Conservation (phyloP, 2,888 invertebrate genomes). For the Torymus aiolomorphi region DNA sequence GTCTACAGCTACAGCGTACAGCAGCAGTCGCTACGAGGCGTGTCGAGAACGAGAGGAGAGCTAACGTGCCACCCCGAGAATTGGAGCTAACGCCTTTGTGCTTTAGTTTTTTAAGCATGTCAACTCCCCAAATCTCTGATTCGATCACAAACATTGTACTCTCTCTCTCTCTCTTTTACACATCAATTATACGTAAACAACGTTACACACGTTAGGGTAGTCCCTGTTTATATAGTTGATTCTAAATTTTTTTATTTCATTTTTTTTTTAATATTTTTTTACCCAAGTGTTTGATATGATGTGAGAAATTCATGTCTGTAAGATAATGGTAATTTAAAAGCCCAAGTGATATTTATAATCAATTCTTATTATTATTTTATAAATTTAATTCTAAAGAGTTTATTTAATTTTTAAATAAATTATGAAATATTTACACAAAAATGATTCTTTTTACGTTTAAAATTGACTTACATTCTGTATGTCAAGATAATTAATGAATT, state of each 20-base stretch:
- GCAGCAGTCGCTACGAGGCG: conserved; percentile 54
- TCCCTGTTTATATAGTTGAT: conserved; percentile 51
- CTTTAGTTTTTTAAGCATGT: conserved; percentile 57
- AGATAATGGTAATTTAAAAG: too few relatives aligned
- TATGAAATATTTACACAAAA: neutral
- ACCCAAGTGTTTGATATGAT: conserved; percentile 14
- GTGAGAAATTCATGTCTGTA: neutral
- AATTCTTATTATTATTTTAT: neutral
- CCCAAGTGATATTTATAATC: too few relatives aligned
- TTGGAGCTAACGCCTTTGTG: conserved; percentile 57
- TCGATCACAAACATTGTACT: conserved; percentile 51
- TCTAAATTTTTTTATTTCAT: conserved; percentile 8
- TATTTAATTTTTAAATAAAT: conserved; percentile 9
- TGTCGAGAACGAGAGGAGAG: conserved; percentile 55
- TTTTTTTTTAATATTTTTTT: neutral
- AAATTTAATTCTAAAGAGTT: conserved; percentile 11
- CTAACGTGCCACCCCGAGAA: conserved; percentile 55
- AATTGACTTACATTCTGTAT: too few relatives aligned
- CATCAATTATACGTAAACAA: conserved; percentile 43
- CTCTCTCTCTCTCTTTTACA: conserved; percentile 48
- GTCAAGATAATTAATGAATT: too few relatives aligned
- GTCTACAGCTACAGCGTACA: conserved; percentile 63
- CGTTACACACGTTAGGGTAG: conserved; percentile 49
- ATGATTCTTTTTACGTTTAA: conserved; percentile 3
- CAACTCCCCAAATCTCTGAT: conserved; percentile 52